Evolutionary conservation across 1,140 invertebrate genomes (phyloP), one percentile per base, ranked within the genome.

Genomic region (Drosophila sproati): DNA sequence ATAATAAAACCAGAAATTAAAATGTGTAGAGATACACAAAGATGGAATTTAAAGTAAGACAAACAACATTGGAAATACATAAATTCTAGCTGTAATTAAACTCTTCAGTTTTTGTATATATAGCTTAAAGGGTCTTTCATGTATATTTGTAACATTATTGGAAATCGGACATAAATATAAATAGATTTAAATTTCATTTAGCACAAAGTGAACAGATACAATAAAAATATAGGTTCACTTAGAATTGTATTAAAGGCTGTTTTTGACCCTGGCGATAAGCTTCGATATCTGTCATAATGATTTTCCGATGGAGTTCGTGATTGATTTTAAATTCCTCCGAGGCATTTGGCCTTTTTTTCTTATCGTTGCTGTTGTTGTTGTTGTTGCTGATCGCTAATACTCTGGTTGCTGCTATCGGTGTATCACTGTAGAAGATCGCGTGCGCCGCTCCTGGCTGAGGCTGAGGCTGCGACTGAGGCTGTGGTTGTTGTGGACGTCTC

Each of bases 221-320:
- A 77, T 69, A 69, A 51, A 85, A 32, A 37, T 43, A 45, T 28
- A 28, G 39, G 12, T 31, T 2, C 34, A 45, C 10, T 5, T 52
- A 92, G 52, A 92, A 77, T 50, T 88, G 73, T 54, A 92, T 91
- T 1, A 92, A 60, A 0, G 89, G 91, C 62, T 86, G 67, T 28
- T 37, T 60, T 47, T 75, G 64, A 32, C 67, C 68, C 8, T 74
- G 47, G 4, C 81, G 77, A 62, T 91, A 85, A 3, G 69, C 76
- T 6, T 62, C 37, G 4, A 92, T 77, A 37, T 92, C 83, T 5
- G 77, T 55, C 86, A 92, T 90, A 0, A 92, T 64, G 5, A 72
- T 32, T 8, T 63, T 6, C 4, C 86, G 82, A 66, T 77, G 92
- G 5, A 39, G 35, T 48, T 92, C 91, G 29, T 92, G 91, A 8